Evolutionary conservation across 2,797 vertebrate genomes (phyloP).

Genomic region (Acanthiza pusilla): DNA sequence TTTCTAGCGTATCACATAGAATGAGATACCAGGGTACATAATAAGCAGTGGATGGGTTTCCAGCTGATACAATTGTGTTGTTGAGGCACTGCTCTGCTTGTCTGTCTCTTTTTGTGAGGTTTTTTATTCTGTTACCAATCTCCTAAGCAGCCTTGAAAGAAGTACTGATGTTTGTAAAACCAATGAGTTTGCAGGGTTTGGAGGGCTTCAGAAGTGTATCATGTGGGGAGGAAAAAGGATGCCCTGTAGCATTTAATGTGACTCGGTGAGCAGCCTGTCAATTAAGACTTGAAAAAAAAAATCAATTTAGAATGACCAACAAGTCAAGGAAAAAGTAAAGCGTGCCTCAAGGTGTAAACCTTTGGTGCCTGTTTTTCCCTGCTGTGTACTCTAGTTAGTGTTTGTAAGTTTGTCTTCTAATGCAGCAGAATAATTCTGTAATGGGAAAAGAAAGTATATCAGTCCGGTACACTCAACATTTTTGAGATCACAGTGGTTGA

Average conservation of each 20-base stretch:
- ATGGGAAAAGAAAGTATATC: neutral
- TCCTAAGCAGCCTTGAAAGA: conserved; percentile 19
- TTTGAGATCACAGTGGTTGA: neutral
- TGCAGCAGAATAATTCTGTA: neutral
- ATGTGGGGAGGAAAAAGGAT: neutral
- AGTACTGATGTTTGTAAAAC: neutral
- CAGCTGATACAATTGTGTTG: neutral
- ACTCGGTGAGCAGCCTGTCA: neutral
- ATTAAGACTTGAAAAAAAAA: neutral
- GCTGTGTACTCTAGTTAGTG: neutral
- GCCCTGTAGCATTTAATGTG: neutral
- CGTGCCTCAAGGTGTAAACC: neutral
- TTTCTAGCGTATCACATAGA: neutral
- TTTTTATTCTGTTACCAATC: neutral
- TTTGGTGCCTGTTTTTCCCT: neutral
- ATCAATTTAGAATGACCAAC: neutral
- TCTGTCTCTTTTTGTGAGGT: neutral
- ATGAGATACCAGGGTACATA: neutral
- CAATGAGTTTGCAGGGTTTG: neutral
- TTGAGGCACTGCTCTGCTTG: neutral
- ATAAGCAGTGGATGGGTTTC: neutral
- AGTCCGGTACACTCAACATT: neutral
- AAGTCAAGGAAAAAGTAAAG: neutral
- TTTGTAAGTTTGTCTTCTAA: neutral
- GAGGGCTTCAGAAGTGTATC: neutral